Percentiles rank a stretch among this genome's conserved stretches.
Conservation (phyloP, 2,113 vertebrate genomes). For the Cololabis saira region DNA sequence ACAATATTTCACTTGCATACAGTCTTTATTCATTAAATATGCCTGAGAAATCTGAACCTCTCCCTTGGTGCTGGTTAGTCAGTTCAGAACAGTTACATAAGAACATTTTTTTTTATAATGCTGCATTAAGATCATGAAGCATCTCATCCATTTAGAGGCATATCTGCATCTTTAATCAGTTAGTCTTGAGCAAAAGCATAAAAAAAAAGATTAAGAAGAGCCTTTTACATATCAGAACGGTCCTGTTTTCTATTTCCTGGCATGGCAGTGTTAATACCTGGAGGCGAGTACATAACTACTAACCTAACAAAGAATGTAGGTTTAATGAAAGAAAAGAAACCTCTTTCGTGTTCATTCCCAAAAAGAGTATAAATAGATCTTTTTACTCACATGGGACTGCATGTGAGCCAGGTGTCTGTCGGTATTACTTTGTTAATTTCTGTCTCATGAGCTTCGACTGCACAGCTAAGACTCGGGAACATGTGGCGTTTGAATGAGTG, state of each 20-base stretch:
- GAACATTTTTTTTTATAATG: not conserved
- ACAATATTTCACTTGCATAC: too few relatives aligned
- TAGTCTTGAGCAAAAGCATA: slow-evolving; percentile 34
- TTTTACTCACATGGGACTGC: too few relatives aligned
- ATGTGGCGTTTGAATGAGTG: not conserved
- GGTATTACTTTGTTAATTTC: not conserved
- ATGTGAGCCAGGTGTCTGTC: too few relatives aligned
- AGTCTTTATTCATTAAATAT: too few relatives aligned
- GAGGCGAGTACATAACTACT: slow-evolving; percentile 1
- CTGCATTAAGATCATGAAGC: slow-evolving; percentile 3
- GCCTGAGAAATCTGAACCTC: not conserved
- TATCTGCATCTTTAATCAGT: slow-evolving; percentile 18
- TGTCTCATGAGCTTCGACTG: not conserved
- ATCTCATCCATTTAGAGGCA: not conserved
- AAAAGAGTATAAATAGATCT: too few relatives aligned
- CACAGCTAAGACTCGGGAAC: not conserved
- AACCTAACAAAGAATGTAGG: too few relatives aligned
- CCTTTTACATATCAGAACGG: not conserved
- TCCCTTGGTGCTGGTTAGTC: not conserved
- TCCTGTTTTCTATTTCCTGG: slow-evolving; percentile 25
- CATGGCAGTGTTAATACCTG: slow-evolving; percentile 30
- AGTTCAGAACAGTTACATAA: not conserved
- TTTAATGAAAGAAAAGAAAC: not conserved
- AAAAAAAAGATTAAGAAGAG: not conserved
- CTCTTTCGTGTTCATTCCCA: not conserved